Conservation (phyloP, 2,888 invertebrate genomes). For the Salticus scenicus region DNA sequence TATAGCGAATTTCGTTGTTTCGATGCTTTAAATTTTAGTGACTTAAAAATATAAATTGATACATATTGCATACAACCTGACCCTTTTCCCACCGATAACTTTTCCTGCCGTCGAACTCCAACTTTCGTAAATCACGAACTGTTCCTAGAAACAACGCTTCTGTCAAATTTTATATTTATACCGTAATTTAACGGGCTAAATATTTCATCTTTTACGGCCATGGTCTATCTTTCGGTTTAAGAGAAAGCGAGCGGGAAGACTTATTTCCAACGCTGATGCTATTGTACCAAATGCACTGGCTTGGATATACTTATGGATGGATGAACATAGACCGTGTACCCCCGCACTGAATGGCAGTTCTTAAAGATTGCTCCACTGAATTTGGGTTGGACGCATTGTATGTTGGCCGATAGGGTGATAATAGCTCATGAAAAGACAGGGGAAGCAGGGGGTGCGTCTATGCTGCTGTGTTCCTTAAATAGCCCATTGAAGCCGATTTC, state of each 20-base stretch:
- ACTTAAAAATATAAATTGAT: neutral
- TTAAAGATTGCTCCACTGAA: conserved; percentile 41
- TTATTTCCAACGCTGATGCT: conserved; percentile 20
- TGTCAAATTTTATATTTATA: conserved; percentile 67
- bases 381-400: conserved; percentile 37
- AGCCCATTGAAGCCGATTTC: conserved; percentile 50
- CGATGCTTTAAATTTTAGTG: too few species aligned
- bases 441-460: neutral
- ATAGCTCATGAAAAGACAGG: conserved; percentile 29
- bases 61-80: neutral
- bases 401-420: conserved; percentile 53
- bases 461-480: conserved; percentile 54
- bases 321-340: conserved; percentile 25
- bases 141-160: conserved; percentile 22
- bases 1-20: too few species aligned
- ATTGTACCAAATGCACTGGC: conserved; percentile 53
- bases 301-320: conserved; percentile 48
- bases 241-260: neutral
- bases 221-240: neutral
- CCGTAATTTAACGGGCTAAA: conserved; percentile 65
- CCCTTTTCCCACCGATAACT: neutral
- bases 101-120: neutral
- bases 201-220: conserved; percentile 67
- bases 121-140: conserved; percentile 28
- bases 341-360: conserved; percentile 51